These are phyloP conservation scores for Microcebus griseorufus DNA, from an alignment of 2,113 vertebrate genomes.

Conservation along the genomic window DNA sequence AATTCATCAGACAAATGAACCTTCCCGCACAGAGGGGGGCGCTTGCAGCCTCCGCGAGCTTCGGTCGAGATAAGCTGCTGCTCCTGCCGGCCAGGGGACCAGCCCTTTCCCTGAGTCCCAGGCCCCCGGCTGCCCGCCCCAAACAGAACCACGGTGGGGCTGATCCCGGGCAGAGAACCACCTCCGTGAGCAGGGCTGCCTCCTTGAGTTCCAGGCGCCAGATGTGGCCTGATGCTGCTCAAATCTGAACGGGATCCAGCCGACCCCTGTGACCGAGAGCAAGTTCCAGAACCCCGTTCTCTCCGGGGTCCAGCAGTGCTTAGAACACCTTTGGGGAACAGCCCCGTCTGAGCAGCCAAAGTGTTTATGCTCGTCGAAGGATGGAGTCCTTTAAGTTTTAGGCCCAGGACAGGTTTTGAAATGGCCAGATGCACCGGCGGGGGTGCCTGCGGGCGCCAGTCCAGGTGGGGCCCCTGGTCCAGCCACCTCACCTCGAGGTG, in stretches of 20 bases:
- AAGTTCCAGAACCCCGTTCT: not conserved
- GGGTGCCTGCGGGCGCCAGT: not conserved
- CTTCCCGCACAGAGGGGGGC: too few relatives aligned
- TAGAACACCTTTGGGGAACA: not conserved
- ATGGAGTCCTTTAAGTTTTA: not conserved
- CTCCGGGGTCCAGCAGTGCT: not conserved
- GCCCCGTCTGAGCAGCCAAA: not conserved
- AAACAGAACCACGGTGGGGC: not conserved
- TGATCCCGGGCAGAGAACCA: too few relatives aligned
- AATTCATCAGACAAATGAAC: too few relatives aligned
- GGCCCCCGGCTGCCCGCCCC: not conserved
- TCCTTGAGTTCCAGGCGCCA: not conserved
- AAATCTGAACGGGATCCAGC: not conserved
- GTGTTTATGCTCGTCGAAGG: rapidly evolving
- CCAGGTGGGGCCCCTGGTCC: too few relatives aligned
- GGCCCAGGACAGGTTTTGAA: not conserved
- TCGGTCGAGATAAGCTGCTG: too few relatives aligned
- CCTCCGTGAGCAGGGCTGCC: not conserved
- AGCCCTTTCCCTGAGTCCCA: too few relatives aligned
- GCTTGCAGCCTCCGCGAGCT: too few relatives aligned
- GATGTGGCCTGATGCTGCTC: not conserved
- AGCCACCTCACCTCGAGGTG: too few relatives aligned
- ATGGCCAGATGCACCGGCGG: not conserved
- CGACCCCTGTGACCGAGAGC: not conserved
- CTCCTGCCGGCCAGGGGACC: too few relatives aligned